Evolutionary conservation across 2,888 invertebrate genomes (phyloP), one percentile per base, ranked within the genome.

Genomic region (Branchellion lobata): DNA sequence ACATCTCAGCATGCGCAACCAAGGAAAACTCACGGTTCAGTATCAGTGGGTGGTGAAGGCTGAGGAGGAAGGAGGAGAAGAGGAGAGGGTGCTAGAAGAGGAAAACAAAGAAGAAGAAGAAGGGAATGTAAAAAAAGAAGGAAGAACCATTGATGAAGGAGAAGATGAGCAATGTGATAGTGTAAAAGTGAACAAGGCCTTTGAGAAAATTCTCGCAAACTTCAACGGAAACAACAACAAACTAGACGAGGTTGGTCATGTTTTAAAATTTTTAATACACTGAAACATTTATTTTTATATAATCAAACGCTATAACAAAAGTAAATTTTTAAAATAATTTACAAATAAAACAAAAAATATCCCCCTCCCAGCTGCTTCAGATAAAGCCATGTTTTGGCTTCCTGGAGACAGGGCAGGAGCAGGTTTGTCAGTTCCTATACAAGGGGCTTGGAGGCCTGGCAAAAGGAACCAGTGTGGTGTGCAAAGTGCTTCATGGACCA

Each of bases 1-100:
- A 81, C 87, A 86, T 80, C 84, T 91, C 40, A 87, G 88, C 80
- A 84, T 91, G 74, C 88, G 87, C 69, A 91, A 91, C 85, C 86
- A 85, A 88, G 83, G 90, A 75, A 89, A 90, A 1, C 85, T 91
- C 83, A 87, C 88, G 14, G 89, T 89, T 0, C 84, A 85, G 24
- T 91, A 89, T 83, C 31, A 65, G n/a, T 89, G 89, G 86, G 5
- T 86, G 8, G 87, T 87, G 83, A 83, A 86, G 24, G 21, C 5
- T 8, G 24, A 18, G 61, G 61, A 57, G 21, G 61, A 57, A 5
- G 24, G 24, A 57, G 5, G n/a, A 77, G 79, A 47, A 3, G 29
- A 8, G 31, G 47, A 3, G 21, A 27, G 11, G 29, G 31, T 27
- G n/a, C n/a, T 47, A 47, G 8, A 47, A 14, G 18, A 47, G 47